Base-by-base conservation (phyloP, 2,797 vertebrate genomes). In the Amblyopsis hoosieri region DNA sequence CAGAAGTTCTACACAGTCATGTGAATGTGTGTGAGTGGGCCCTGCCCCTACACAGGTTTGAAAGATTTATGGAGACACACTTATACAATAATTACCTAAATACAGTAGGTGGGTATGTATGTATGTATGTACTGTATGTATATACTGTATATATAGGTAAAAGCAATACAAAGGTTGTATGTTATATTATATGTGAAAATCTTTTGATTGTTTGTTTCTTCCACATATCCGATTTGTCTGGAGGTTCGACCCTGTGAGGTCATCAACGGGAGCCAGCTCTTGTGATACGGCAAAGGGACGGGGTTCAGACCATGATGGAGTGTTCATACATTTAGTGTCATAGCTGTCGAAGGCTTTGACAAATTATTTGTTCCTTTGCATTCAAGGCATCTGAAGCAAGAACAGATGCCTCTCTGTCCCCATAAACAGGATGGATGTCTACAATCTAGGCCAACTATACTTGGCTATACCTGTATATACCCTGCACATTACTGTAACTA, bases 281-380 rank as follows among this genome's bases (percentile, higher is more conserved):
- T 63, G 33, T 8, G 33, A 37, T 64, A 23, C 59, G 31, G 45
- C 12, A 15, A n/a, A 7, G 66, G 12, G 12, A 71, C 68, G n/a
- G 19, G 62, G 65, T 64, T 70, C 69, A 62, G 51, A 54, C 59
- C 62, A 65, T 79, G 87, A 89, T 79, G 56, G 71, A 89, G 74
- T 54, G 68, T 75, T 83, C 69, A 46, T 79, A 66, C 59, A 62
- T 60, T 49, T 6, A 8, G 33, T 37, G 33, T 71, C 14, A 45
- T 14, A 69, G 69, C 62, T 67, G 78, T 86, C 5, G 72, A 80
- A 70, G 74, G 7, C 2, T 54, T 62, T 78, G 84, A 81, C 81
- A 78, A 82, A 80, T 60, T 2, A 86, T 85, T 80, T 45, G 71
- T 84, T 79, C 71, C 49, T 66, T 61, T 15, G 64, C 70, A 50